These are phyloP conservation scores for Saccopteryx bilineata DNA, from an alignment of 2,113 vertebrate species.

Conservation along the genomic window DNA sequence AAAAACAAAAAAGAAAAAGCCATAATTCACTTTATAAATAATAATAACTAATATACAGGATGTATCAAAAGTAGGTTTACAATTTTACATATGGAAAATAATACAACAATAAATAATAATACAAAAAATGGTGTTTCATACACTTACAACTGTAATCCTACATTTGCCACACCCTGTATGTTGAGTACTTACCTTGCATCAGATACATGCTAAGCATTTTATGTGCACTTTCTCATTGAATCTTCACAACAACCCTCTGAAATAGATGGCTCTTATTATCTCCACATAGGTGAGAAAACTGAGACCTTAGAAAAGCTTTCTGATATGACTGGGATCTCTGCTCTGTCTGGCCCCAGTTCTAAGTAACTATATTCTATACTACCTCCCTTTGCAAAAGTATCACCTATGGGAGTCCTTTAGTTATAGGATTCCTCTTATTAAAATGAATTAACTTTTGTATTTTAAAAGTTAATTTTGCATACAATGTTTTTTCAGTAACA, in stretches of 20 bases:
- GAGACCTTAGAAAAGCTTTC: background rate
- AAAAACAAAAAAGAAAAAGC: constrained; percentile 18
- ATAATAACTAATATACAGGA: background rate
- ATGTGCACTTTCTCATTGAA: background rate
- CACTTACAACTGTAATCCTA: background rate
- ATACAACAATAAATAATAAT: background rate
- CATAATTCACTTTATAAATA: constrained; percentile 47
- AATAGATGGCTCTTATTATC: background rate
- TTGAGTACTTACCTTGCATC: background rate
- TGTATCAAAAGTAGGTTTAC: background rate
- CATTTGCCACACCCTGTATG: background rate
- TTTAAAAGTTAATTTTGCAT: constrained; percentile 50
- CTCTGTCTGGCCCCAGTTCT: background rate
- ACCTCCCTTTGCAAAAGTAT: background rate
- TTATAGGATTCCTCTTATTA: constrained; percentile 24
- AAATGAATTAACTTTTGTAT: constrained; percentile 49
- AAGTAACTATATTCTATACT: background rate
- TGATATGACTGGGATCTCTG: background rate
- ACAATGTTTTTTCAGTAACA: constrained; percentile 12
- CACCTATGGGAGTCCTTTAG: background rate
- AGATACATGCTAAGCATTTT: background rate
- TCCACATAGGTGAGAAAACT: background rate
- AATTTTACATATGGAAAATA: background rate
- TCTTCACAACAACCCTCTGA: constrained; percentile 14
- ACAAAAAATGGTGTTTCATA: background rate